A percentile compares a stretch with the other conserved stretches of the same genome.
Evolutionary conservation across 2,113 vertebrate species (phyloP).

Genomic region (Morone chrysops): DNA sequence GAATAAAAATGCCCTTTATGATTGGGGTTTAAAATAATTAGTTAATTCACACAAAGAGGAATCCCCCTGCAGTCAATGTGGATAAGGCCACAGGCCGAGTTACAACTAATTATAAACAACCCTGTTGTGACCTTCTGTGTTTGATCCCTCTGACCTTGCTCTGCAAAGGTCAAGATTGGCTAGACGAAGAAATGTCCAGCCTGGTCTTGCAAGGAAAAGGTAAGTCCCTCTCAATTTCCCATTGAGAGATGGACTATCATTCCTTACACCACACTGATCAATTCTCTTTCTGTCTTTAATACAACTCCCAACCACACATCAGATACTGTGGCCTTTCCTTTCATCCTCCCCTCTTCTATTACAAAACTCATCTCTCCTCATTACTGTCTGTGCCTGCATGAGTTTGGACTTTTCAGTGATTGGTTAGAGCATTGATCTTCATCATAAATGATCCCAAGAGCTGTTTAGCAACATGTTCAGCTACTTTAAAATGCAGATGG

Average conservation of each 20-base stretch:
- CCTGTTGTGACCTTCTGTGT: constrained; percentile 19
- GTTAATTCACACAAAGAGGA: constrained; percentile 34
- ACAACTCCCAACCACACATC: constrained; percentile 38
- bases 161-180: neutral
- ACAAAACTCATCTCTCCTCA: constrained; percentile 60
- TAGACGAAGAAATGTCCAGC: neutral
- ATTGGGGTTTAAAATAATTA: constrained; percentile 34
- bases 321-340: constrained; percentile 63
- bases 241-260: neutral
- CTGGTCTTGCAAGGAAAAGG: neutral
- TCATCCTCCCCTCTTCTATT: constrained; percentile 22
- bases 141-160: constrained; percentile 14
- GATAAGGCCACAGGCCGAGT: constrained; percentile 39
- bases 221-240: constrained; percentile 5
- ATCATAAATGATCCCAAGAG: constrained; percentile 10
- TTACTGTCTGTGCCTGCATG: constrained; percentile 28
- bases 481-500: neutral
- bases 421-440: constrained; percentile 29
- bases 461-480: constrained; percentile 34
- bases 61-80: constrained; percentile 12
- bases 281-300: constrained; percentile 38
- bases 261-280: constrained; percentile 26
- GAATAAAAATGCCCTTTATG: neutral
- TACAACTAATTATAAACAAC: constrained; percentile 24
- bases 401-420: constrained; percentile 32